These are phyloP conservation scores for Tetropium fuscum DNA, from an alignment of 2,888 invertebrate genomes.

Conservation along the genomic window DNA sequence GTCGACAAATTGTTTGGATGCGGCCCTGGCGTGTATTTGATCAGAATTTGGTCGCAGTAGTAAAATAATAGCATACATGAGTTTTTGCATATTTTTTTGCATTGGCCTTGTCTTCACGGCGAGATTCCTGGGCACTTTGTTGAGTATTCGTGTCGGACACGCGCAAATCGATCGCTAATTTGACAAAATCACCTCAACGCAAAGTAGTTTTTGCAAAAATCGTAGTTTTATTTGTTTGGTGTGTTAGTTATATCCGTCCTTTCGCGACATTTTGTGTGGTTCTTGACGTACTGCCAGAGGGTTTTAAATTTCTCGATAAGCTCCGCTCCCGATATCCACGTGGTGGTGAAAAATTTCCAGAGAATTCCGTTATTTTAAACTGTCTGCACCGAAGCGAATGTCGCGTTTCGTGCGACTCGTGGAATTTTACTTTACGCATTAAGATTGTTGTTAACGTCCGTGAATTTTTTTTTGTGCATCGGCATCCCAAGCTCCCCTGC, in stretches of 20 bases:
- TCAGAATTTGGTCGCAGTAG: too few relatives aligned
- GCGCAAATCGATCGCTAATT: background rate
- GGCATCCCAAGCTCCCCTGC: conserved; percentile 1
- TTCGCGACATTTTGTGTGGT: conserved; percentile 13
- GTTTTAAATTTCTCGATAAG: conserved; percentile 13
- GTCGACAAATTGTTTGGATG: too few relatives aligned
- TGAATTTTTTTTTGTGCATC: conserved; percentile 15
- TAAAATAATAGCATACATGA: too few relatives aligned
- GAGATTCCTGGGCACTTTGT: background rate
- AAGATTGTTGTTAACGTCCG: too few relatives aligned
- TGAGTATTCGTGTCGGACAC: conserved; percentile 11
- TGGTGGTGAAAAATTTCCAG: conserved; percentile 26
- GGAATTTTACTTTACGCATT: too few relatives aligned
- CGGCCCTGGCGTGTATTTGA: too few relatives aligned
- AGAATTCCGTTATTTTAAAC: conserved; percentile 2
- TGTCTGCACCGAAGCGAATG: background rate
- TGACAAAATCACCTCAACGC: conserved; percentile 11
- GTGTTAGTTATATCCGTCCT: conserved; percentile 1
- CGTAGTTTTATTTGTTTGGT: conserved; percentile 4
- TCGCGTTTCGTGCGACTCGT: too few relatives aligned
- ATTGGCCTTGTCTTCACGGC: background rate
- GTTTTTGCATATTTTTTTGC: background rate
- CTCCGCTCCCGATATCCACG: conserved; percentile 24
- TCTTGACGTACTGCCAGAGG: conserved; percentile 31
- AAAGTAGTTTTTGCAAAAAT: conserved; percentile 2